Base-by-base conservation (phyloP, 2,113 vertebrate genomes). In the Caracal caracal region DNA sequence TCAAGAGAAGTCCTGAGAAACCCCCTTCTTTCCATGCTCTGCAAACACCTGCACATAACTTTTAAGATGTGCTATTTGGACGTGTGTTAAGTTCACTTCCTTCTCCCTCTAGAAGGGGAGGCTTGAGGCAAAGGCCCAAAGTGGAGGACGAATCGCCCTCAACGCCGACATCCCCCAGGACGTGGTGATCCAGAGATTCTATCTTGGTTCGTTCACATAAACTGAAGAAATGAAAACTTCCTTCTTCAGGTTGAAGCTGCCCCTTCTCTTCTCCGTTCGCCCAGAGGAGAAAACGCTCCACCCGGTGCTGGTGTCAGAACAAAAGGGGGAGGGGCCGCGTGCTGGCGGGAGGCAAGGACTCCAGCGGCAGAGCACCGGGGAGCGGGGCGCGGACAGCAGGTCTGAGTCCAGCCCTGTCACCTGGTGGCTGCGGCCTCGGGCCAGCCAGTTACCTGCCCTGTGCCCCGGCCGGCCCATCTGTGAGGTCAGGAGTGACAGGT, bases 281-380 rank as follows among this genome's bases (percentile, higher is more conserved):
- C 10, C 1, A 6, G 10, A 0, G 5, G 56, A 59, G 10, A 53
- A 0, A 15, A 15, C 3, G 1, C 40, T 2, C 12, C 26, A 3
- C 13, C 13, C 13, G 13, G 71, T 9, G 6, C 22, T 10, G 22
- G 71, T 3, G 3, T 13, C 0, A 28, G 49, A 33, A 9, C 49
- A 80, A 11, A 19, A n/a, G 5, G 2, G 6, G 0, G 0, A 12
- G 28, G 33, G 20, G 16, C 81, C 0, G 5, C 3, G 35, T 0
- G 79, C 87, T 3, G 56, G n/a, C 10, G 7, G 28, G 16, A 33
- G 3, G 5, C 4, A 17, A 0, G 15, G 37, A 28, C 30, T 1
- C 1, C 0, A 11, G 30, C 24, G 43, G 11, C 7, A 33, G 75
- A 53, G 70, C 0, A 0, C 28, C 0, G 0, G 10, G n/a, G n/a